Conservation (phyloP, 1,140 invertebrate species). For the Drosophila aff. region DNA sequence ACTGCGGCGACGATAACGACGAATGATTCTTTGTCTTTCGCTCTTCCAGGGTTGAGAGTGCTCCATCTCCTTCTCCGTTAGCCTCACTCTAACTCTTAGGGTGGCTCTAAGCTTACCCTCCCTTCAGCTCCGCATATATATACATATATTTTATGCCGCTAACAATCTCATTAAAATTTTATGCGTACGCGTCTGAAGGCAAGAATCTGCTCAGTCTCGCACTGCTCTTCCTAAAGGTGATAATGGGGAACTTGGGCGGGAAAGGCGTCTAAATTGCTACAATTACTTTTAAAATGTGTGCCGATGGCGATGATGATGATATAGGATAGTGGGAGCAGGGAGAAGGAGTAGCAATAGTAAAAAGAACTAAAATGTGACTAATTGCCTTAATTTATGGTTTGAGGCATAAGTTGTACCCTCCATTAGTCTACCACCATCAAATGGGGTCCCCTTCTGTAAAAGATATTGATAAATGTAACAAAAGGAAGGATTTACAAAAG, state of each 20-base stretch:
- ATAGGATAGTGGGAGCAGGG: neutral
- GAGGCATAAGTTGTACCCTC: slow-evolving; percentile 40
- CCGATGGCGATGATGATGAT: slow-evolving; percentile 40
- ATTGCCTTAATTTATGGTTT: slow-evolving; percentile 79
- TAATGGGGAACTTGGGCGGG: slow-evolving; percentile 34
- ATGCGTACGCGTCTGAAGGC: slow-evolving; percentile 70
- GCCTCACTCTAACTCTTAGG: neutral
- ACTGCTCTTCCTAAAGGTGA: slow-evolving; percentile 33
- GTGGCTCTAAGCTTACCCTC: slow-evolving; percentile 10
- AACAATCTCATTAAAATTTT: slow-evolving; percentile 84
- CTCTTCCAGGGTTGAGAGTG: slow-evolving; percentile 34
- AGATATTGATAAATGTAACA: neutral
- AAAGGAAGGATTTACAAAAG: neutral
- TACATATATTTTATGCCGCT: slow-evolving; percentile 76
- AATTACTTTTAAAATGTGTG: slow-evolving; percentile 82
- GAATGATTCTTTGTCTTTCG: slow-evolving; percentile 67
- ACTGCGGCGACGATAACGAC: slow-evolving; percentile 13
- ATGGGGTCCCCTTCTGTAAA: neutral
- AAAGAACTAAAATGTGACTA: slow-evolving; percentile 23
- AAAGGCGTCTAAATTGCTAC: slow-evolving; percentile 75
- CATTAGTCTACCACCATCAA: neutral
- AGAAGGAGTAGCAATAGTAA: slow-evolving; percentile 6
- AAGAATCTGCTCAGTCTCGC: slow-evolving; percentile 15
- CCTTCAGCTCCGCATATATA: neutral
- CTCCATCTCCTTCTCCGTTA: slow-evolving; percentile 3